phyloP scores from a whole-genome alignment of 35 echinoderm and acorn worm genomes.

The Acanthaster planci region DNA sequence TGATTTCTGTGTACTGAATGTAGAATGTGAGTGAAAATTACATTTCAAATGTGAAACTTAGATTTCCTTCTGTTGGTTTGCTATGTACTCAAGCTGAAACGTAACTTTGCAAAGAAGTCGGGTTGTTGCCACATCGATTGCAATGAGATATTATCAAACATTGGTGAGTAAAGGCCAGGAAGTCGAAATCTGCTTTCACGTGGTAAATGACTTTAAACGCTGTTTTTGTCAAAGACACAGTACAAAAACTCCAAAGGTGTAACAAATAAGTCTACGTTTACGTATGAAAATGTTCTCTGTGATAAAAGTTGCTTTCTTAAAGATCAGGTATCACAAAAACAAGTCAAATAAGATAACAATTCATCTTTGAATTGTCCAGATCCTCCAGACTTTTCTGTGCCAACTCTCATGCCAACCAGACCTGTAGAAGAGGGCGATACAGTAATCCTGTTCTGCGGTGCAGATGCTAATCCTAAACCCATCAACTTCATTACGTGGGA shows the following conservation, averaged over 20 bases:
- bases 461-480: neutral
- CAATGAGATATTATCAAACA: too few relatives aligned
- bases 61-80: too few relatives aligned
- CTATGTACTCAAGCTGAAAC: too few relatives aligned
- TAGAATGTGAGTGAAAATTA: neutral
- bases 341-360: neutral
- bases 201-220: neutral
- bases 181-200: neutral
- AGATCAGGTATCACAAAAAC: neutral
- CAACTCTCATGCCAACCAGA: neutral
- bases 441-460: neutral
- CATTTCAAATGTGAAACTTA: neutral
- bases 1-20: neutral
- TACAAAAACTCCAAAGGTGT: neutral
- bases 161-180: too few relatives aligned
- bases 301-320: neutral
- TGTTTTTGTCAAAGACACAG: neutral
- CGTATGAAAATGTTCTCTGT: neutral
- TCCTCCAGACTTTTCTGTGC: neutral
- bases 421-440: neutral
- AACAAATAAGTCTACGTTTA: neutral
- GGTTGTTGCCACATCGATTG: too few relatives aligned
- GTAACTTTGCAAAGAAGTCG: too few relatives aligned
- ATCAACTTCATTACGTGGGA: slow-evolving; percentile 2
- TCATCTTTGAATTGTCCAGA: neutral